These are phyloP conservation scores for Muschampia staudingeri DNA, from an alignment of 2,888 invertebrate species.

Conservation along the genomic window DNA sequence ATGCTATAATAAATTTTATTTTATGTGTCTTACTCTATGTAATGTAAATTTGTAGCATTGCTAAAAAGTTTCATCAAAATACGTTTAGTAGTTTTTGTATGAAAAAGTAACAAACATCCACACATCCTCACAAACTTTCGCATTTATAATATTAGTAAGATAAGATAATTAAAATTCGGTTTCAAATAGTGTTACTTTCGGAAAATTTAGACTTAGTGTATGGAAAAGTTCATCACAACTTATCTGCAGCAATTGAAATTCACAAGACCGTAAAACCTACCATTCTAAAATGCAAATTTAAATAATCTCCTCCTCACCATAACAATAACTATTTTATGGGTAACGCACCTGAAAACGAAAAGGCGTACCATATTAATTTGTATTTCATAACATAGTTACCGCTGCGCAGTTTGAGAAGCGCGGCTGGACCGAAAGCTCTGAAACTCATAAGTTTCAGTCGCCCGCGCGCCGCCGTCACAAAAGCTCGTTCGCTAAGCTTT, in stretches of 20 bases:
- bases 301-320: background rate
- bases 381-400: constrained; percentile 57
- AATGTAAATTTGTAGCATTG: no score
- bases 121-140: no score
- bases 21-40: no score
- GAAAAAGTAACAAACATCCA: no score
- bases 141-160: no score
- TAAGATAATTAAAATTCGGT: no score
- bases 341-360: constrained; percentile 17
- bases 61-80: no score
- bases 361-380: constrained; percentile 46
- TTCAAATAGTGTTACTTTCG: no score
- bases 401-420: constrained; percentile 76
- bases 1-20: no score
- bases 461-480: constrained; percentile 70
- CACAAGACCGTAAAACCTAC: background rate
- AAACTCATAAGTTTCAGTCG: constrained; percentile 74
- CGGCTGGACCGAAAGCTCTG: constrained; percentile 72
- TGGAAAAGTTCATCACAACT: background rate
- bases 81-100: no score
- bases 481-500: constrained; percentile 53
- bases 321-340: background rate
- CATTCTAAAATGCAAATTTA: background rate
- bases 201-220: no score
- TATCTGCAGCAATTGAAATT: background rate